These are phyloP conservation scores for Halichoeres trimaculatus DNA, from an alignment of 2,113 vertebrate species.

Conservation along the genomic window DNA sequence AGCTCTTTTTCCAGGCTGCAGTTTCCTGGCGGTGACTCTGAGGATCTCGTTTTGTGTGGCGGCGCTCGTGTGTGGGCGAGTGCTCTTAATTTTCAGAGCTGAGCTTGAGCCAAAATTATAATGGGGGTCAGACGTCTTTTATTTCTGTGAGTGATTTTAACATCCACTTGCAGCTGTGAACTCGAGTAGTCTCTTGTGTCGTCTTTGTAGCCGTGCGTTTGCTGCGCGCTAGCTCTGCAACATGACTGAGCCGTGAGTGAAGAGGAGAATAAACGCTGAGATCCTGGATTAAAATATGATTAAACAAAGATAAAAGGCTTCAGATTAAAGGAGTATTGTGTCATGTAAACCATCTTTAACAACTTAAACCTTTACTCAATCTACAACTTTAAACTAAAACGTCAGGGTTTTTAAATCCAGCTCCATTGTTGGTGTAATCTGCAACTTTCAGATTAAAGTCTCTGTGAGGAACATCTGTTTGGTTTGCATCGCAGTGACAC, in stretches of 20 bases:
- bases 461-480: too few relatives aligned
- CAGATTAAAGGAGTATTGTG: too few relatives aligned
- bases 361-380: too few relatives aligned
- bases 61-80: slow-evolving; percentile 10
- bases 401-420: too few relatives aligned
- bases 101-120: slow-evolving; percentile 66
- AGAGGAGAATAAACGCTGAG: background rate
- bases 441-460: too few relatives aligned
- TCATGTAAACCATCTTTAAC: background rate
- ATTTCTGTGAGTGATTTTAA: slow-evolving; percentile 35
- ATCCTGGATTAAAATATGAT: background rate
- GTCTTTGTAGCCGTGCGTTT: background rate
- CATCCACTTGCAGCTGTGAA: slow-evolving; percentile 48
- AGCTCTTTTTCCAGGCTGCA: slow-evolving; percentile 42
- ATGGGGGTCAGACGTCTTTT: slow-evolving; percentile 60
- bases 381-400: too few relatives aligned
- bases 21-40: slow-evolving; percentile 45
- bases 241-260: background rate
- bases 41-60: slow-evolving; percentile 43
- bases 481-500: too few relatives aligned
- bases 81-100: slow-evolving; percentile 52
- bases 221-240: background rate
- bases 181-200: background rate
- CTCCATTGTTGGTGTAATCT: too few relatives aligned
- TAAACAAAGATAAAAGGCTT: background rate